These are phyloP conservation scores for Zeuzera pyrina DNA, from an alignment of 2,888 invertebrate species.

Conservation along the genomic window DNA sequence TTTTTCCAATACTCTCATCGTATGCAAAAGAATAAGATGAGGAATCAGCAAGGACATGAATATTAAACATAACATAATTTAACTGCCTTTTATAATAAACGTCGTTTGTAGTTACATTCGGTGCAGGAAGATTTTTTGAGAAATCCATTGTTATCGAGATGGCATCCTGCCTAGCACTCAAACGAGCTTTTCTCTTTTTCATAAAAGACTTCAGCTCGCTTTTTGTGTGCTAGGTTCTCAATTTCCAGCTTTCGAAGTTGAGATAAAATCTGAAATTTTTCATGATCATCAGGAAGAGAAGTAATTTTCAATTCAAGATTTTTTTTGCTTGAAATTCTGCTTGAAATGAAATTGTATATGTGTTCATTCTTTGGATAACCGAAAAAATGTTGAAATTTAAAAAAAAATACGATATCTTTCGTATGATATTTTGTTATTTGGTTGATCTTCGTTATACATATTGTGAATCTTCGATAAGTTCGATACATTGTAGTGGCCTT, in stretches of 20 bases:
- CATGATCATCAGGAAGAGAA: slow-evolving; percentile 5
- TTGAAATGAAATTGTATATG: slow-evolving; percentile 9
- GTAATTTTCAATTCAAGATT: slow-evolving; percentile 11
- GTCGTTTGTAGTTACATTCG: slow-evolving; percentile 5
- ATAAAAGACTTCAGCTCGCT: slow-evolving; percentile 4
- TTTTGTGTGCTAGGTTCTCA: slow-evolving; percentile 9
- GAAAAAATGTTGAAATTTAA: slow-evolving; percentile 11
- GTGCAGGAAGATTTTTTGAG: slow-evolving; percentile 6
- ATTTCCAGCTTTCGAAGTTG: slow-evolving; percentile 9
- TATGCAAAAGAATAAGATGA: slow-evolving; percentile 5
- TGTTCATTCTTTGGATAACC: slow-evolving; percentile 11
- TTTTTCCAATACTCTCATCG: slow-evolving; percentile 7
- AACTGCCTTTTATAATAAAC: slow-evolving; percentile 6
- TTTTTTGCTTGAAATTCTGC: slow-evolving; percentile 12
- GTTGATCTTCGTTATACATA: slow-evolving; percentile 8
- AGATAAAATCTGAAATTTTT: slow-evolving; percentile 7
- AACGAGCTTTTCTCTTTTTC: slow-evolving; percentile 6
- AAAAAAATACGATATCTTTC: slow-evolving; percentile 8
- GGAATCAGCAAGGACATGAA: slow-evolving; percentile 5
- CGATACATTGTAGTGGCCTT: slow-evolving; percentile 6
- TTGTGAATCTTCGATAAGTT: slow-evolving; percentile 9
- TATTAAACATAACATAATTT: slow-evolving; percentile 5
- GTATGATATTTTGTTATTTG: slow-evolving; percentile 7
- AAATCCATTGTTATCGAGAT: slow-evolving; percentile 5
- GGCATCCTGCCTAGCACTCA: slow-evolving; percentile 7